Percentiles rank a stretch among this genome's conserved stretches.
Conservation (phyloP, 2,888 invertebrate species). For the Caenorhabditis uteleia region DNA sequence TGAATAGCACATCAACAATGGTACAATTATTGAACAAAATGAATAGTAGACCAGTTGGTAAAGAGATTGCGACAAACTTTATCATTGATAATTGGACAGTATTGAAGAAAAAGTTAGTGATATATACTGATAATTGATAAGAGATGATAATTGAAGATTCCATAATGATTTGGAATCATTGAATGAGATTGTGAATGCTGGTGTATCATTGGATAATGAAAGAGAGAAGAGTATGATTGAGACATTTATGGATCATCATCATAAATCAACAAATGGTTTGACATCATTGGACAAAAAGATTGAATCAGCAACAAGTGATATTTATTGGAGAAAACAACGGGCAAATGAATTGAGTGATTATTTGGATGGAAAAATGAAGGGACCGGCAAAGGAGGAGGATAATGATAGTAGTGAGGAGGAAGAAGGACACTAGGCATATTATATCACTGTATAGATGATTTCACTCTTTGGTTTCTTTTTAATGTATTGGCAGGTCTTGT, state of each 20-base stretch:
- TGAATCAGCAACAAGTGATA: constrained; percentile 30
- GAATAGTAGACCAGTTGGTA: constrained; percentile 40
- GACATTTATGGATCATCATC: constrained; percentile 33
- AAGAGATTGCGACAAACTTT: constrained; percentile 40
- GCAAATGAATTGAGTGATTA: constrained; percentile 22
- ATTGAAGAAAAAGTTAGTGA: constrained; percentile 29
- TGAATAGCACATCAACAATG: constrained; percentile 5
- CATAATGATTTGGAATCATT: constrained; percentile 23
- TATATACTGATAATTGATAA: too few species aligned
- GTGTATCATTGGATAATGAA: constrained; percentile 25
- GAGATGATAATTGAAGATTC: too few species aligned
- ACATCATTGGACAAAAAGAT: constrained; percentile 28
- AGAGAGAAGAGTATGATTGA: constrained; percentile 32
- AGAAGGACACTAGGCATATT: too few species aligned
- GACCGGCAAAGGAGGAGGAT: constrained; percentile 25
- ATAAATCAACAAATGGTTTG: constrained; percentile 26
- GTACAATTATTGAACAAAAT: constrained; percentile 21
- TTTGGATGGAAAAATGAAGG: constrained; percentile 37
- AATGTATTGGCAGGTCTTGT: too few species aligned
- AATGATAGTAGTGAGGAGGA: constrained; percentile 25
- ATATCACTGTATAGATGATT: too few species aligned
- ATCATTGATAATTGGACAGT: constrained; percentile 49
- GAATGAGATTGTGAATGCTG: constrained; percentile 26
- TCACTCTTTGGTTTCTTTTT: too few species aligned
- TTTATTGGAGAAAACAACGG: constrained; percentile 36